Evolutionary conservation across 2,113 vertebrate genomes (phyloP), one percentile per base, ranked within the genome.

Genomic region (Halichoeres trimaculatus): DNA sequence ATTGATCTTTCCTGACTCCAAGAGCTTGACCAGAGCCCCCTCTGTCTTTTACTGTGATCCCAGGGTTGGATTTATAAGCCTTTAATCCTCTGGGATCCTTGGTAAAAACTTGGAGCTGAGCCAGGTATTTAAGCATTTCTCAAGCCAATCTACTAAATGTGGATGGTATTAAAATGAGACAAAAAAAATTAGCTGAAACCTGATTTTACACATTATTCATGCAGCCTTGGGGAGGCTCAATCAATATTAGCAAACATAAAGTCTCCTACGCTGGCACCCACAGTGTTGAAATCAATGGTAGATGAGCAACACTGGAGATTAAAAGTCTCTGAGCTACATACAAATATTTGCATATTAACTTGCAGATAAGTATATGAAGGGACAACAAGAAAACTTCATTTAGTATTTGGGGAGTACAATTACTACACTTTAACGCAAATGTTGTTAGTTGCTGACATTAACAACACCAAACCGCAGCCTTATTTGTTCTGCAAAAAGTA

Each of bases 1-100:
- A 90, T 70, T 88, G 88, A 90, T 89, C 78, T 72, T 76, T 62
- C 48, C 48, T 40, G 63, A 75, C 82, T 65, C 20, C 17, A 8
- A 52, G 63, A 62, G 78, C 72, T 38, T 52, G 53, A 77, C 57
- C 47, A 8, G 34, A 26, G 52, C n/a, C 62, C 34, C 38, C 16
- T n/a, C n/a, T 13, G 12, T 23, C n/a, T 48, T 53, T 30, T 56
- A 58, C 35, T 59, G 68, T 55, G 78, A 81, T 83, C 36, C 66
- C 13, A 67, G 13, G 54, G 17, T 19, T 59, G 77, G 58, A 85
- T 70, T 80, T 70, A 80, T 63, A 35, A 45, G 67, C 20, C 20
- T 6, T 30, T 30, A 19, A 23, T 41, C 5, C 19, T 9, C 22
- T 14, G 2, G 12, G 58, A 48, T 53, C 34, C 16, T 1, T 8